These are phyloP conservation scores for Hermatobates lingyangjiaoensis DNA, from an alignment of 1,140 invertebrate species.

Conservation along the genomic window DNA sequence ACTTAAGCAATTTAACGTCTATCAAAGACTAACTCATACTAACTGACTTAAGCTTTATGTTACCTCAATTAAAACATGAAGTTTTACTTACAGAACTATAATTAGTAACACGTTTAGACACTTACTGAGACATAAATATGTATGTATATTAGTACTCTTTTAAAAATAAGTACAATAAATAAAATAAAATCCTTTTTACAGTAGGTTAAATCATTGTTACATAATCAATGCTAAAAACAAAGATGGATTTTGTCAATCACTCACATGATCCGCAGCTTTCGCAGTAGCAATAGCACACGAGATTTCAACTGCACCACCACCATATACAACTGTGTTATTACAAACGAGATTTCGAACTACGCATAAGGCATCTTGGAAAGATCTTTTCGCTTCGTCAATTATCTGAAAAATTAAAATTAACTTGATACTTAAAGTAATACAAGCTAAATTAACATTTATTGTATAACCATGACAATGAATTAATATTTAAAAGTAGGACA, in stretches of 20 bases:
- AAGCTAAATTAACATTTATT: not conserved
- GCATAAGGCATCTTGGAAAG: slow-evolving; percentile 94
- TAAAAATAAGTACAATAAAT: no score
- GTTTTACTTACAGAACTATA: no score
- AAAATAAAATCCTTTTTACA: no score
- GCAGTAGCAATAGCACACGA: slow-evolving; percentile 81
- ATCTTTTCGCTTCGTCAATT: slow-evolving; percentile 92
- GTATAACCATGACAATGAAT: slow-evolving; percentile 1
- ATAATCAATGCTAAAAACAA: not conserved
- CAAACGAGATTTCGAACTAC: slow-evolving; percentile 86
- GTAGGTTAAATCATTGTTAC: no score
- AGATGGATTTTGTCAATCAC: not conserved
- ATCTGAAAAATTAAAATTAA: slow-evolving; percentile 32
- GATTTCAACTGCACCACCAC: slow-evolving; percentile 91
- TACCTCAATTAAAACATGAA: no score
- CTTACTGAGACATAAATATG: no score
- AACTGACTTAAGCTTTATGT: no score
- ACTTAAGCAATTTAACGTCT: no score
- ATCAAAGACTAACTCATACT: no score
- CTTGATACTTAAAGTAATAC: not conserved
- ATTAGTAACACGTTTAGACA: no score
- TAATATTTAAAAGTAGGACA: not conserved
- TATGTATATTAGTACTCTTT: no score
- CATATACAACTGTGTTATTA: slow-evolving; percentile 89
- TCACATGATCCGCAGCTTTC: slow-evolving; percentile 67